Conservation (phyloP, 2,113 vertebrate genomes). For the Psephotus haematonotus region DNA sequence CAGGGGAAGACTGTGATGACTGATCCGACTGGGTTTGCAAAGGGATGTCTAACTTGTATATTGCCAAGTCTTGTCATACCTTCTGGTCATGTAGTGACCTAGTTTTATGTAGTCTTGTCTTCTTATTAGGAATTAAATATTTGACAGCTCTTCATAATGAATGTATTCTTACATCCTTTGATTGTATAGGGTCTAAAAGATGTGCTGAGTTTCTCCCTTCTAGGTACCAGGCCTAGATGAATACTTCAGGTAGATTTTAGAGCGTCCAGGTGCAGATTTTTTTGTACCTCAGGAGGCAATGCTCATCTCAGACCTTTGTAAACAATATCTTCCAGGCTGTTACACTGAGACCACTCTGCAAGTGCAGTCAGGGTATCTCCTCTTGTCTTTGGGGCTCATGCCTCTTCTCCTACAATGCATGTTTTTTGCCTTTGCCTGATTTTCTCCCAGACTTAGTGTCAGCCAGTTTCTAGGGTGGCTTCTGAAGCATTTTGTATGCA, state of each 20-base stretch:
- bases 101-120: neutral
- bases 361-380: neutral
- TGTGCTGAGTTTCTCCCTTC: neutral
- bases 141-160: neutral
- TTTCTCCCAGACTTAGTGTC: neutral
- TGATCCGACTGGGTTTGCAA: neutral
- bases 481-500: neutral
- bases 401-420: neutral
- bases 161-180: neutral
- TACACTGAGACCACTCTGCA: neutral
- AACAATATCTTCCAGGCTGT: accelerated
- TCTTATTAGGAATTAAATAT: neutral
- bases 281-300: neutral
- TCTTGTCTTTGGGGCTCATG: neutral
- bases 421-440: neutral
- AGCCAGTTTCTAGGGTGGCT: neutral
- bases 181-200: neutral
- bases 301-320: neutral
- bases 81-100: neutral
- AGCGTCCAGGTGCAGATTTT: neutral
- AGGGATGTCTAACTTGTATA: neutral
- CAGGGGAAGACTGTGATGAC: neutral
- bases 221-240: neutral
- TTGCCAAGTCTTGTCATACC: neutral
- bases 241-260: neutral